Percentiles rank a stretch among this genome's conserved stretches.
Conservation (phyloP, 2,797 vertebrate genomes). For the Hippopotamyrus pictus region DNA sequence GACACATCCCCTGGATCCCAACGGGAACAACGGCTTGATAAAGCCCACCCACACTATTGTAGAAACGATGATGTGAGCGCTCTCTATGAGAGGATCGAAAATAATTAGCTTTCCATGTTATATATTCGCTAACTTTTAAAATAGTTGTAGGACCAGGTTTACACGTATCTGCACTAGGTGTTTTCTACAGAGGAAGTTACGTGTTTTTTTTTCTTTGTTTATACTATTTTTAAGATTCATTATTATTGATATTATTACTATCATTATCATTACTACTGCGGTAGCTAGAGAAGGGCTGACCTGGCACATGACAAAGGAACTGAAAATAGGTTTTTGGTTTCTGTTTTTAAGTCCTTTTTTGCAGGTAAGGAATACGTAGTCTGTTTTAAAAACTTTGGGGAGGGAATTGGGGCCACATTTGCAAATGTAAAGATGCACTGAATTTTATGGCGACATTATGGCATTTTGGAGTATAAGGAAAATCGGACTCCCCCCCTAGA, state of each 20-base stretch:
- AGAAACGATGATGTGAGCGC: constrained; percentile 94
- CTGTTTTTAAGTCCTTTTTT: constrained; percentile 28
- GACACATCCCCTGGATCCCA: constrained; percentile 76
- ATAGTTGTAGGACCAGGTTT: constrained; percentile 90
- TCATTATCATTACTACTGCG: constrained; percentile 62
- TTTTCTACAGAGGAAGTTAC: constrained; percentile 81
- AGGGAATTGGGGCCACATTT: constrained; percentile 25
- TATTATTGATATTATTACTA: constrained; percentile 58
- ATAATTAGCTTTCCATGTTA: constrained; percentile 55
- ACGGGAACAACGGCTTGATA: constrained; percentile 72
- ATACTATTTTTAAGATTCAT: constrained; percentile 56
- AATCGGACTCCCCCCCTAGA: background rate
- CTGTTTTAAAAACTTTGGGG: constrained; percentile 20
- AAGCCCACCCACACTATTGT: constrained; percentile 92
- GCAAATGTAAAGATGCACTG: constrained; percentile 25
- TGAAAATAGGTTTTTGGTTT: constrained; percentile 26
- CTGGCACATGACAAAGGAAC: constrained; percentile 39
- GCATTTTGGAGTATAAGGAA: constrained; percentile 37
- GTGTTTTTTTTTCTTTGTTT: constrained; percentile 57
- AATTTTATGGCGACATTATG: constrained; percentile 33
- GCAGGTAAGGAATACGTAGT: constrained; percentile 36
- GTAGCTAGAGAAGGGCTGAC: constrained; percentile 55
- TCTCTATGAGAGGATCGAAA: constrained; percentile 67
- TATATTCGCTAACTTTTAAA: constrained; percentile 82
- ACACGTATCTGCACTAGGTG: constrained; percentile 90